A percentile compares a stretch with the other conserved stretches of the same genome.
These are phyloP conservation scores for Gymnocheta viridis DNA, from an alignment of 2,888 invertebrate genomes.

Conservation along the genomic window DNA sequence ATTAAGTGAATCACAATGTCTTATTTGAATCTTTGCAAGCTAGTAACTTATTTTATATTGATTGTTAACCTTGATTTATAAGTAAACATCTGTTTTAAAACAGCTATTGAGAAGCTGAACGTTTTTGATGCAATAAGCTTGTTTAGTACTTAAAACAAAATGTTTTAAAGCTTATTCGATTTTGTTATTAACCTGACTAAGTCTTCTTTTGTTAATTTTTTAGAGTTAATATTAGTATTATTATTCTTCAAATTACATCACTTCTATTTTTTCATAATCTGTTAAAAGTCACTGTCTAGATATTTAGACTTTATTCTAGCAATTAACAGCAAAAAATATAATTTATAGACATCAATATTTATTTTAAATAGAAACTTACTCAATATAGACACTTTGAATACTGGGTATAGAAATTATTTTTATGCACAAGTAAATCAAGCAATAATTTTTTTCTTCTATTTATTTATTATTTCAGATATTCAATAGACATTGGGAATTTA, in stretches of 20 bases:
- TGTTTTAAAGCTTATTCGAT: background rate
- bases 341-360: constrained; percentile 44
- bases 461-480: constrained; percentile 37
- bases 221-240: background rate
- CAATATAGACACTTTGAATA: background rate
- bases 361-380: background rate
- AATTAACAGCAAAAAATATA: constrained; percentile 26
- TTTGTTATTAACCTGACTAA: background rate
- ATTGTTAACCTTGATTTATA: background rate
- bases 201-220: too few species aligned
- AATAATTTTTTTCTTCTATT: background rate
- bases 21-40: background rate
- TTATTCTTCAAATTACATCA: background rate
- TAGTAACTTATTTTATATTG: background rate
- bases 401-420: background rate
- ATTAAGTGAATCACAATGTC: background rate
- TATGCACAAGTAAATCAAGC: background rate
- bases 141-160: background rate
- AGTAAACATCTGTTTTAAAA: background rate
- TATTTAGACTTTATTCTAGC: constrained; percentile 19
- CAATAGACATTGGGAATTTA: constrained; percentile 54
- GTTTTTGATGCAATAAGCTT: too few species aligned
- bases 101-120: background rate
- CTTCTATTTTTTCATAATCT: constrained; percentile 6
- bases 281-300: constrained; percentile 4